Evolutionary conservation across 2,113 vertebrate genomes (phyloP), one percentile per base, ranked within the genome.

Genomic region (Scomber scombrus): DNA sequence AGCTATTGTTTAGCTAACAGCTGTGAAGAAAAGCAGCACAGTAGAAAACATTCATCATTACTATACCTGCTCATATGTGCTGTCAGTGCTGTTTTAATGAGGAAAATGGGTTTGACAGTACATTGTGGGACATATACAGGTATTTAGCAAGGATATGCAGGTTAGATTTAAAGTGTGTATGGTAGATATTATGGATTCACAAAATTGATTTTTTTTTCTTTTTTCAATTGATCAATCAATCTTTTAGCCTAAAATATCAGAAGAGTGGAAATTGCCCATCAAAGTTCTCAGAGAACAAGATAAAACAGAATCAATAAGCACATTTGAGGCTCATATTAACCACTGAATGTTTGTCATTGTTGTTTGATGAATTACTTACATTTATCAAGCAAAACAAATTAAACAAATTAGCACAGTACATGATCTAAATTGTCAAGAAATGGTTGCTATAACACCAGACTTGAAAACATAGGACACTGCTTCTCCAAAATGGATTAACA

Each of bases 1-100:
- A 82, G 73, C 74, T 51, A 79, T 71, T 81, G 74, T 88, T 71
- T 67, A 34, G 60, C 23, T 62, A 75, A 69, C 29, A 46, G 75
- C 26, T 47, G 64, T 0, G 16, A 57, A 71, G 23, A n/a, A 29
- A 34, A 56, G 60, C 45, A 87, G 68, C 43, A 57, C 16, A 34
- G 26, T 46, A 29, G 64, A 55, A 75, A 65, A 19, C 3, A 5
- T 23, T 72, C 71, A 12, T 18, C 63, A 63, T 78, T 71, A 55
- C 23, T 19, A 5, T 50, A 50, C 31, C 62, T 80, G 66, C 16
- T 60, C 56, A 34, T 69, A 10, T 61, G 40, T 34, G 14, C 68
- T 16, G 26, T 84, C 43, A 57, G 9, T 16, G 62, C 60, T 13
- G 78, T 18, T 73, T 67, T 63, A 81, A 58, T 69, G 45, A 78